A percentile compares a stretch with the other conserved stretches of the same genome.
These are phyloP conservation scores for Xestia rhomboidea DNA, from an alignment of 2,888 invertebrate species.

Conservation along the genomic window DNA sequence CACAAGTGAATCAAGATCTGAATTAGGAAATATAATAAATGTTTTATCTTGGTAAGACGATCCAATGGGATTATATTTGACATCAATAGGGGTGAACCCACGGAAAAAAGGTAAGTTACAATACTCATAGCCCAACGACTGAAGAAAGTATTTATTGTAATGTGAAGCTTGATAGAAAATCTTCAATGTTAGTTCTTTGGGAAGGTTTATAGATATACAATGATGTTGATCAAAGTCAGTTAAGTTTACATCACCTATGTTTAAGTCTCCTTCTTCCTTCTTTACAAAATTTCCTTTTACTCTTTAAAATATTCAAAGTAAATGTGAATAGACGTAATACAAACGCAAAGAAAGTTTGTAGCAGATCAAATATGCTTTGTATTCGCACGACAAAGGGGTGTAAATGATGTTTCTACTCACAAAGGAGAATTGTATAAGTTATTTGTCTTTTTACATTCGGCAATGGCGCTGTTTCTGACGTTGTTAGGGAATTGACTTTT, in stretches of 20 bases:
- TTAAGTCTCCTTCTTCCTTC: background rate
- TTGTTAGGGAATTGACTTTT: constrained; percentile 26
- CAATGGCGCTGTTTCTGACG: constrained; percentile 53
- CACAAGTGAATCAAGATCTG: too few species aligned
- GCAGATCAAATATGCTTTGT: constrained; percentile 71
- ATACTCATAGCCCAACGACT: too few species aligned
- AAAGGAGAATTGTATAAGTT: constrained; percentile 68
- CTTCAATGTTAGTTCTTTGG: too few species aligned
- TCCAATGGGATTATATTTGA: too few species aligned
- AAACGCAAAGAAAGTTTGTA: constrained; percentile 59
- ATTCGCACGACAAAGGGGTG: constrained; percentile 73
- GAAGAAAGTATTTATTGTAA: too few species aligned
- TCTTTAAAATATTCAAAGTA: constrained; percentile 48
- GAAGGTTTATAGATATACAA: too few species aligned
- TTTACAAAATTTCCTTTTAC: constrained; percentile 3
- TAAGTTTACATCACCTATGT: background rate
- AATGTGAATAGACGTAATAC: constrained; percentile 48
- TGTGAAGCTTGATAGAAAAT: too few species aligned
- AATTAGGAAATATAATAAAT: too few species aligned
- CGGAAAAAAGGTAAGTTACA: too few species aligned
- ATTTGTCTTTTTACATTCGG: constrained; percentile 72
- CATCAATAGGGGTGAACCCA: too few species aligned
- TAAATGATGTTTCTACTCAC: constrained; percentile 68
- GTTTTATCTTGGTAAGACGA: too few species aligned
- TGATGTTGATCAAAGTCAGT: background rate